Evolutionary conservation across 2,888 invertebrate genomes (phyloP).

Genomic region (Byasa hedistus): DNA sequence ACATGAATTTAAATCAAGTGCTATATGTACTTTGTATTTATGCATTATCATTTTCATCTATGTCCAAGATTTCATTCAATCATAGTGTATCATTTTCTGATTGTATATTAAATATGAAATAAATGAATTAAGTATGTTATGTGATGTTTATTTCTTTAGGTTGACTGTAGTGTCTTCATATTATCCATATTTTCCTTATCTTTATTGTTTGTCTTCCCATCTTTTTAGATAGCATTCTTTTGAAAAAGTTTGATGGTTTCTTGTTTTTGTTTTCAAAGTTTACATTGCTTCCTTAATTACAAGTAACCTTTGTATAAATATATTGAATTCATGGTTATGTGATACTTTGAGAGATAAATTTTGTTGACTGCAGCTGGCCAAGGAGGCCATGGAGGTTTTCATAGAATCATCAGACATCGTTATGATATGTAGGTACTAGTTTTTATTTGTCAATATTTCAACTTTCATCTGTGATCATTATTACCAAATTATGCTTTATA

Average conservation of each 20-base stretch:
- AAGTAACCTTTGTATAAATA: constrained; percentile 22
- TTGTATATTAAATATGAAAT: background rate
- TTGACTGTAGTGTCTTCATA: background rate
- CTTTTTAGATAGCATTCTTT: background rate
- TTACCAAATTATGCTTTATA: constrained; percentile 15
- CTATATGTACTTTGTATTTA: background rate
- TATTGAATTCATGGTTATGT: constrained; percentile 32
- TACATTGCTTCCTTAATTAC: background rate
- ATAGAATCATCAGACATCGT: constrained; percentile 50
- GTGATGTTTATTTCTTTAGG: background rate
- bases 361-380: constrained; percentile 61
- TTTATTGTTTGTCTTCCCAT: constrained; percentile 1
- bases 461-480: constrained; percentile 30
- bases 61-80: background rate
- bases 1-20: background rate
- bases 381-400: constrained; percentile 44
- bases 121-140: background rate
- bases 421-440: constrained; percentile 52
- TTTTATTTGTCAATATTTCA: constrained; percentile 44
- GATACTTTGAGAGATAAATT: constrained; percentile 49
- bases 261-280: background rate
- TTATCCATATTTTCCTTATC: constrained; percentile 2
- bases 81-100: background rate
- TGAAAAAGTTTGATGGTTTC: background rate
- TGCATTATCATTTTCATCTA: background rate